phyloP scores from a whole-genome alignment of 2,888 invertebrate species.

The Chrysina gloriosa region DNA sequence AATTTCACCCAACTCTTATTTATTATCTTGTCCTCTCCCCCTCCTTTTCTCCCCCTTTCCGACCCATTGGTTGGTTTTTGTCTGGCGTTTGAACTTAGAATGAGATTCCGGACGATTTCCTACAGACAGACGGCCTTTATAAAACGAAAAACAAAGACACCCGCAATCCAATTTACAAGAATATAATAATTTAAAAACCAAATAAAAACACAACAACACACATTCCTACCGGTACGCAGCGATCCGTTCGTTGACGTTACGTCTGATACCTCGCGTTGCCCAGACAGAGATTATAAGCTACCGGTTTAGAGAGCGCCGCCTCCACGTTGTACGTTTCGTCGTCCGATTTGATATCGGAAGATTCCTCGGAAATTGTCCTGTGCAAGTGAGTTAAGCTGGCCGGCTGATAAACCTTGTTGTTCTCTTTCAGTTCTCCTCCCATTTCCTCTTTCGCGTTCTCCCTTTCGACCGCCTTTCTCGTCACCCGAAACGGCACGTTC shows the following conservation, averaged over 20 bases:
- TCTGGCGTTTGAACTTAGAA: no score
- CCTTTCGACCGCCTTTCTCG: constrained; percentile 26
- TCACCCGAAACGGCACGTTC: constrained; percentile 33
- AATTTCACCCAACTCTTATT: no score
- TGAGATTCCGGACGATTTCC: no score
- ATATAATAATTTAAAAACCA: not conserved
- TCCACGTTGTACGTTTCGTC: constrained; percentile 27
- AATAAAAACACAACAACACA: not conserved
- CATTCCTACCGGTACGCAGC: no score
- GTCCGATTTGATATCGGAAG: constrained; percentile 42
- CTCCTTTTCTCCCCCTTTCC: no score
- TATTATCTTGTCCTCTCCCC: no score
- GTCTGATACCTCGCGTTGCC: constrained; percentile 24
- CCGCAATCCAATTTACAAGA: no score
- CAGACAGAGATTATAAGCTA: constrained; percentile 16
- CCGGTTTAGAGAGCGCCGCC: not conserved
- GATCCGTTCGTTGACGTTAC: no score
- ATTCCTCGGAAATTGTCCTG: constrained; percentile 39
- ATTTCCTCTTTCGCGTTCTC: constrained; percentile 17
- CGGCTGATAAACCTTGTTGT: not conserved
- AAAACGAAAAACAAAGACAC: no score
- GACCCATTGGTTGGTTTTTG: no score
- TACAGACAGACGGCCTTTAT: no score
- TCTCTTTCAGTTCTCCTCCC: not conserved
- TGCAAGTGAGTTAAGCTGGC: not conserved